Conservation (phyloP, 2,888 invertebrate species). For the Sclerodermus sp. region DNA sequence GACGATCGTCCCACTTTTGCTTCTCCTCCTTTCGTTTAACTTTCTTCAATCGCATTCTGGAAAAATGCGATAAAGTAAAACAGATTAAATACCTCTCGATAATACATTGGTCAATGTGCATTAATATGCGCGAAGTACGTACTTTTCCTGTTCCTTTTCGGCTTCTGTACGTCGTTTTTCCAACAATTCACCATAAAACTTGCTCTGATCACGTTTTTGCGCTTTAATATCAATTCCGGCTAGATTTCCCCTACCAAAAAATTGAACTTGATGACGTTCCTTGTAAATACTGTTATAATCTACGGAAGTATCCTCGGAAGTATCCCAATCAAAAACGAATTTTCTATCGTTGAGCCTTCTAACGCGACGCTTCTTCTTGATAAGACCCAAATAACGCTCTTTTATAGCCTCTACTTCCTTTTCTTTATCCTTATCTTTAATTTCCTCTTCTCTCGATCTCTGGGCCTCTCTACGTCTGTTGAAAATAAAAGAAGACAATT, state of each 20-base stretch:
- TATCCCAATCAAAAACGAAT: conserved; percentile 99
- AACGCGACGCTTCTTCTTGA: conserved; percentile 91
- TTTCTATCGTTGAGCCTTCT: conserved; percentile 95
- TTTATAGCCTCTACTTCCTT: conserved; percentile 94
- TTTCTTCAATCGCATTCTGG: conserved; percentile 78
- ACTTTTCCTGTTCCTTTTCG: conserved; percentile 94
- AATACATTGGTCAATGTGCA: no score
- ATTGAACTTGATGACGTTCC: conserved; percentile 94
- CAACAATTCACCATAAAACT: conserved; percentile 94
- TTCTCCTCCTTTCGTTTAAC: conserved; percentile 95
- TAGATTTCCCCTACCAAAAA: conserved; percentile 96
- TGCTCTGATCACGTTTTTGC: conserved; percentile 92
- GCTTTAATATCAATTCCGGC: conserved; percentile 98
- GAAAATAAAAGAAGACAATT: background rate
- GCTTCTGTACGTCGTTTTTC: conserved; percentile 94
- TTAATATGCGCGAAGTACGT: no score
- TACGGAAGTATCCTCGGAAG: conserved; percentile 95
- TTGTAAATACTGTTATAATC: conserved; percentile 98
- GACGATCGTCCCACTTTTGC: conserved; percentile 98
- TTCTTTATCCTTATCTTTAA: conserved; percentile 81
- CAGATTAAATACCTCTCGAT: no score
- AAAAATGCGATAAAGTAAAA: conserved; percentile 12
- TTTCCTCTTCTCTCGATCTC: conserved; percentile 60
- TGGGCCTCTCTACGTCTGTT: conserved; percentile 51
- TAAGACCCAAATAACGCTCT: conserved; percentile 89